Evolutionary conservation across 2,113 vertebrate species (phyloP), one percentile per base, ranked within the genome.

Genomic region (Australoheros scitulus): DNA sequence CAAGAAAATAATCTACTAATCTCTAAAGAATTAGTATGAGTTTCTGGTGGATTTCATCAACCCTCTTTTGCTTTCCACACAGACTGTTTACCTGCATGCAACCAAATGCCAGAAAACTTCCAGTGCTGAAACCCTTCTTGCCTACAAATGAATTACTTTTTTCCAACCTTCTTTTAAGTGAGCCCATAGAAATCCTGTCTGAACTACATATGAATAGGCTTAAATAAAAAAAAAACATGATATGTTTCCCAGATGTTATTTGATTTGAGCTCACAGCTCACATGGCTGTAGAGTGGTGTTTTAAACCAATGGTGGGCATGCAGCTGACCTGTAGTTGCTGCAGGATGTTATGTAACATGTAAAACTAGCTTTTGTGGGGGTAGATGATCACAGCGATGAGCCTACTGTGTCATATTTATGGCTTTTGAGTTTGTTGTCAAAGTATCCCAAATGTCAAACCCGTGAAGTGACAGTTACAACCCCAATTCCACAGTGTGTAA

Each of bases 261-360:
- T 15, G 14, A 15, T 47, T 47, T 47, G 41, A 43, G 41, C 41
- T 68, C 64, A 68, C 22, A 47, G 38, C n/a, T 43, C 36, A 2
- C 63, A 26, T 68, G 22, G 3, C 64, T 26, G 22, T 26, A 47
- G 38, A 68, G 38, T 26, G n/a, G 24, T 43, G 14, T 65, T 60
- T 24, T 52, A 85, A 70, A 59, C 24, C 10, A 65, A 43, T 6
- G 18, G 24, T 57, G 36, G 50, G n/a, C 24, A 20, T 65, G 34
- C 22, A 78, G 72, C 60, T 41, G 34, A 2, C 26, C 38, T 70
- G 9, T n/a, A 59, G 17, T 22, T 72, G 61, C 43, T 50, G 18
- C 64, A 64, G 2, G 77, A 57, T 70, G 57, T 81, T 76, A 82
- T 47, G 14, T 70, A 63, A 76, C 18, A 14, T 61, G 68, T 83